Evolutionary conservation across 2,888 invertebrate genomes (phyloP).

Genomic region (Endotricha flammealis): DNA sequence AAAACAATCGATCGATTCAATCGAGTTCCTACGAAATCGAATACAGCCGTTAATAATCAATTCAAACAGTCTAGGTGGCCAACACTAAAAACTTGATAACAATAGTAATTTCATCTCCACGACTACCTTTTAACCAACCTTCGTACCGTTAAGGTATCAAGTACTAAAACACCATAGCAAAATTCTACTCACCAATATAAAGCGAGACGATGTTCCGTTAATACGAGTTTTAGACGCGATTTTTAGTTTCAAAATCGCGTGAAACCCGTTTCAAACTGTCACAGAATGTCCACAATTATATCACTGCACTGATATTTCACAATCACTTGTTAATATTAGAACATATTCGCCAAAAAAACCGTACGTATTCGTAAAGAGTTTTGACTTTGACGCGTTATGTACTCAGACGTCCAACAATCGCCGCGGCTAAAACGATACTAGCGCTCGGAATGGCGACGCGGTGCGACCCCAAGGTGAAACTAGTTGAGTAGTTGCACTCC

Average conservation of each 20-base stretch:
- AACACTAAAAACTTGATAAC: neutral
- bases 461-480: slow-evolving; percentile 29
- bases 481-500: slow-evolving; percentile 19
- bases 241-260: slow-evolving; percentile 55
- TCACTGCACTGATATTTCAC: slow-evolving; percentile 50
- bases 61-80: too few species aligned
- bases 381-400: slow-evolving; percentile 29
- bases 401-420: slow-evolving; percentile 12
- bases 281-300: slow-evolving; percentile 36
- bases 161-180: slow-evolving; percentile 53
- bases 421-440: slow-evolving; percentile 47
- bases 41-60: too few species aligned
- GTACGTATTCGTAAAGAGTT: slow-evolving; percentile 60
- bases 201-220: slow-evolving; percentile 60
- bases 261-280: slow-evolving; percentile 41
- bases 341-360: slow-evolving; percentile 41
- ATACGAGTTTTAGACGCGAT: slow-evolving; percentile 58
- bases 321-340: slow-evolving; percentile 37
- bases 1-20: too few species aligned
- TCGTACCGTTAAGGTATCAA: slow-evolving; percentile 42
- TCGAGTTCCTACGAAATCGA: too few species aligned
- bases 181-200: slow-evolving; percentile 57
- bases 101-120: slow-evolving; percentile 3
- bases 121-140: slow-evolving; percentile 9
- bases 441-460: slow-evolving; percentile 31